Conservation (phyloP, 2,797 vertebrate species). For the Acanthornis magna region DNA sequence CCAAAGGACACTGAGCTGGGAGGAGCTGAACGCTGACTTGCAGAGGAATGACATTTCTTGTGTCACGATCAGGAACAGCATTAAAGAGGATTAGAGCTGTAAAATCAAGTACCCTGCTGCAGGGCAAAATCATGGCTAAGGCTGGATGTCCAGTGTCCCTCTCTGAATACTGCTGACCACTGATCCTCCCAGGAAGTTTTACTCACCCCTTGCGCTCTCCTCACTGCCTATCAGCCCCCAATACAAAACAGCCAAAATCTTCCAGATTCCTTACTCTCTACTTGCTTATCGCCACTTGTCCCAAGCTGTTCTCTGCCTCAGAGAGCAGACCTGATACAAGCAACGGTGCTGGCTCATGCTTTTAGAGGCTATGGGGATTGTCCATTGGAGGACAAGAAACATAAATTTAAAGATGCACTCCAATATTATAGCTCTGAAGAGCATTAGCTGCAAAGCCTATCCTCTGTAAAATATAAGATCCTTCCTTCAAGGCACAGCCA, state of each 20-base stretch:
- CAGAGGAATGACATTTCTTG: not conserved
- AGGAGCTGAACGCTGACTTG: not conserved
- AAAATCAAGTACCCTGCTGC: not conserved
- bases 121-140: not conserved
- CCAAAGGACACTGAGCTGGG: not conserved
- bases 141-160: not conserved
- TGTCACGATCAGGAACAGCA: not conserved
- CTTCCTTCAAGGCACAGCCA: not conserved
- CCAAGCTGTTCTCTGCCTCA: not conserved
- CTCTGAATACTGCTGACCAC: not conserved
- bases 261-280: not conserved
- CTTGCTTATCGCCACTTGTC: not conserved
- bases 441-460: not conserved
- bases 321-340: not conserved
- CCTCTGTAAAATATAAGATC: not conserved
- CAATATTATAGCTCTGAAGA: not conserved
- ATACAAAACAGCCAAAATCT: not conserved
- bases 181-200: not conserved
- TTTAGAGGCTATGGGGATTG: not conserved
- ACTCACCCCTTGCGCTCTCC: not conserved
- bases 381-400: not conserved
- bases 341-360: not conserved
- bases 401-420: not conserved
- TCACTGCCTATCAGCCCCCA: not conserved
- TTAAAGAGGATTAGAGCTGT: not conserved